Conservation (phyloP, 2,888 invertebrate genomes). For the Capitulum mitella region DNA sequence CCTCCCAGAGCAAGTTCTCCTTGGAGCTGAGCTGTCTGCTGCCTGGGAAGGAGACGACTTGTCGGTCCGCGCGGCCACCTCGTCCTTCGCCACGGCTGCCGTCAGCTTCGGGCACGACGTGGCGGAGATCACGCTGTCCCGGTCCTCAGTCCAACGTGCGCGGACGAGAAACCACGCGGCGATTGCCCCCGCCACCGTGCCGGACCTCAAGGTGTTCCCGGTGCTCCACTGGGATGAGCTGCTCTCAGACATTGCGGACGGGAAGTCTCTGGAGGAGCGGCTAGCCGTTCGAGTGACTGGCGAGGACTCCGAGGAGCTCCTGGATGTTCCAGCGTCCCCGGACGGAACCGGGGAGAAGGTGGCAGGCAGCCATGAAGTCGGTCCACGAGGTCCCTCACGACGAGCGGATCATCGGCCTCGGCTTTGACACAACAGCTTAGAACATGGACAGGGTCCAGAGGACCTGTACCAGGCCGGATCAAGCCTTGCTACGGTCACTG, state of each 20-base stretch:
- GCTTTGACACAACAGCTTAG: background rate
- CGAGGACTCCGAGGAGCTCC: background rate
- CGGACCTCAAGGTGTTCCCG: background rate
- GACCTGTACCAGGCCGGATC: background rate
- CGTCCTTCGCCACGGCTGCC: background rate
- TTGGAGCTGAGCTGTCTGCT: too few relatives aligned
- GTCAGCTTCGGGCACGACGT: background rate
- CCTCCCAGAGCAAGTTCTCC: too few relatives aligned
- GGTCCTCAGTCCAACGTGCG: background rate
- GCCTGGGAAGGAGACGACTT: background rate
- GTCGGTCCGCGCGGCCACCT: background rate
- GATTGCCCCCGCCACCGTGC: background rate
- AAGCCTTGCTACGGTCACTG: background rate
- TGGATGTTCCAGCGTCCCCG: background rate
- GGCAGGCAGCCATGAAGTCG: background rate
- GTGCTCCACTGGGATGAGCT: background rate
- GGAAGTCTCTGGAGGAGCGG: background rate
- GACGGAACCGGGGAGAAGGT: too few relatives aligned
- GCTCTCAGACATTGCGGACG: background rate
- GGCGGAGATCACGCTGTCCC: background rate
- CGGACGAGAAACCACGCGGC: background rate
- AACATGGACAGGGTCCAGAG: background rate
- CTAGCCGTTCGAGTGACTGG: too few relatives aligned
- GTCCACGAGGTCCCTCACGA: background rate
- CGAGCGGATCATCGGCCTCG: background rate